Percentiles rank a stretch among this genome's conserved stretches.
These are phyloP conservation scores for Bursaphelenchus okinawaensis DNA, from an alignment of 2,888 invertebrate genomes.

Conservation along the genomic window DNA sequence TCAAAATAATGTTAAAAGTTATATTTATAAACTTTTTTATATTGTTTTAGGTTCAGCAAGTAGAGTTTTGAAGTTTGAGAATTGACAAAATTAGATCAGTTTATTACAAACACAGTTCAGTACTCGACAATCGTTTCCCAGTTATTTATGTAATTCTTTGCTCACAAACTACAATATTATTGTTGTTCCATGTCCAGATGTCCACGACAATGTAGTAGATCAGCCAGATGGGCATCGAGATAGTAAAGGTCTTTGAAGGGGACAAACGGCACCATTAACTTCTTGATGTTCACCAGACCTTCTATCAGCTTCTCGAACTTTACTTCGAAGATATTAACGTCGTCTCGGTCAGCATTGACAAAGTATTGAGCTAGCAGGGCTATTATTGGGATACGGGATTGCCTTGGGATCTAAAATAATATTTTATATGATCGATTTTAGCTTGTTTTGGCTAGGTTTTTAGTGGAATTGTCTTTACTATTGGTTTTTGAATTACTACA, in stretches of 20 bases:
- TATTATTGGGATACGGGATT: not conserved
- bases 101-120: not conserved
- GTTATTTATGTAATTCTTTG: no score
- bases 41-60: slow-evolving; percentile 36
- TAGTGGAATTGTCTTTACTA: not conserved
- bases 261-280: not conserved
- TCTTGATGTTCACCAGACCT: not conserved
- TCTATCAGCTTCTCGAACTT: not conserved
- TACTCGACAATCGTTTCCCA: no score
- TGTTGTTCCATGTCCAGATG: no score
- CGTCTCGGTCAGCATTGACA: not conserved
- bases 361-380: not conserved
- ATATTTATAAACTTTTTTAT: slow-evolving; percentile 43
- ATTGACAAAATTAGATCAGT: no score
- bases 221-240: not conserved
- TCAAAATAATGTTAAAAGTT: no score
- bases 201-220: not conserved
- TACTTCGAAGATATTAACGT: not conserved
- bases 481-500: no score
- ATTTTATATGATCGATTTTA: no score
- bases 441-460: no score
- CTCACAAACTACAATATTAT: no score
- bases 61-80: no score
- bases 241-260: not conserved
- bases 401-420: not conserved